Evolutionary conservation across 1,140 invertebrate species (phyloP).

Genomic region (Cotesia vestalis): DNA sequence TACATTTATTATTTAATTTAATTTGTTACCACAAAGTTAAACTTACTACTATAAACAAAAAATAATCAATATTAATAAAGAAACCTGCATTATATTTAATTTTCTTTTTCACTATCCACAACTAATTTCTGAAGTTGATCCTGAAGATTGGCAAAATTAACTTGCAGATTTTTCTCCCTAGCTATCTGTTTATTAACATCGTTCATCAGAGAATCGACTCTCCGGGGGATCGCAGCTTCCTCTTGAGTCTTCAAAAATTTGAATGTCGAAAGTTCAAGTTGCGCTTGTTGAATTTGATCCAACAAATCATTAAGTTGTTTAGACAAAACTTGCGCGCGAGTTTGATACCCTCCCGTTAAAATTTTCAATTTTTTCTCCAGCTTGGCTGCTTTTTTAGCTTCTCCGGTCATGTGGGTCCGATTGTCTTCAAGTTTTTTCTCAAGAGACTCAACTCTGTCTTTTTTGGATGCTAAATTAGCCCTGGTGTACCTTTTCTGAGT

Average conservation of each 20-base stretch:
- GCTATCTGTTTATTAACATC: slow-evolving; percentile 93
- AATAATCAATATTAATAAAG: too few relatives aligned
- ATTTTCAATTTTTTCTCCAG: slow-evolving; percentile 98
- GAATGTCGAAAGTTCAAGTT: slow-evolving; percentile 92
- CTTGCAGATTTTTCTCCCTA: slow-evolving; percentile 88
- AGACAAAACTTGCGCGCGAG: slow-evolving; percentile 83
- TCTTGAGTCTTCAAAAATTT: slow-evolving; percentile 91
- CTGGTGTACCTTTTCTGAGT: slow-evolving; percentile 91
- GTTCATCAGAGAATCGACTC: slow-evolving; percentile 88
- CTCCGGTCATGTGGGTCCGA: slow-evolving; percentile 90
- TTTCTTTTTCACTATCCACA: background rate
- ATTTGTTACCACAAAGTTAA: too few relatives aligned
- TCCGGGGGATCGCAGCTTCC: slow-evolving; percentile 86
- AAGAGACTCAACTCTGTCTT: slow-evolving; percentile 91
- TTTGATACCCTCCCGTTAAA: slow-evolving; percentile 90
- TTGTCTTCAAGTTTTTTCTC: slow-evolving; percentile 94
- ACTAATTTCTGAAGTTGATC: slow-evolving; percentile 65
- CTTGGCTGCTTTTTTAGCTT: slow-evolving; percentile 95
- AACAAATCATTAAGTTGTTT: slow-evolving; percentile 90
- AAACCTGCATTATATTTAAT: too few relatives aligned
- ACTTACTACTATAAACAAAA: too few relatives aligned
- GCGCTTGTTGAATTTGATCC: slow-evolving; percentile 90
- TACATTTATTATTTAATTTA: too few relatives aligned
- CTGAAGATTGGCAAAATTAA: slow-evolving; percentile 77
- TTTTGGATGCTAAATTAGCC: slow-evolving; percentile 93